These are phyloP conservation scores for Chaetodon auriga DNA, from an alignment of 2,113 vertebrate genomes.

Conservation along the genomic window DNA sequence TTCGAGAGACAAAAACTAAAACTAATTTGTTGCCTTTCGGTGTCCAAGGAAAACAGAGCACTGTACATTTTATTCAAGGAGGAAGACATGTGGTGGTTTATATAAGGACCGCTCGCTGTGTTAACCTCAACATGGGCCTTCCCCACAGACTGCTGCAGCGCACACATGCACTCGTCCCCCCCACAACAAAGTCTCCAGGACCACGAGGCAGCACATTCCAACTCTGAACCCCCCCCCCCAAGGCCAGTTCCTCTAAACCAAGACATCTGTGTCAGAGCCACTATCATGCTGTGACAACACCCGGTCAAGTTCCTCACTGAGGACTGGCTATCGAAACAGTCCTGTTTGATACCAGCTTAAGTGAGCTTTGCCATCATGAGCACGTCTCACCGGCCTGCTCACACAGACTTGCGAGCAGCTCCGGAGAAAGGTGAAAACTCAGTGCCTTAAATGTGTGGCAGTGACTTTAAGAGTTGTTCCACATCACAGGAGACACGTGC, in stretches of 20 bases:
- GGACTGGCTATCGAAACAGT: conserved; percentile 29
- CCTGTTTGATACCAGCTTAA: conserved; percentile 2
- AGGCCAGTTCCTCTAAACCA: conserved; percentile 45
- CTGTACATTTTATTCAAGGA: conserved; percentile 70
- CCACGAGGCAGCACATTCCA: conserved; percentile 69
- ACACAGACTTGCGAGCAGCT: not conserved
- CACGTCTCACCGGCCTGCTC: not conserved
- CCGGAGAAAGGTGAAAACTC: not conserved
- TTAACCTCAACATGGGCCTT: conserved; percentile 63
- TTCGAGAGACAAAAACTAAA: not conserved
- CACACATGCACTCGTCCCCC: conserved; percentile 40
- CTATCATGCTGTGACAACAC: conserved; percentile 54
- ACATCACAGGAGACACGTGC: conserved; percentile 1
- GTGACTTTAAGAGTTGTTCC: not conserved
- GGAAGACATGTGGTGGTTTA: conserved; percentile 76
- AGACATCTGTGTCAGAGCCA: conserved; percentile 71
- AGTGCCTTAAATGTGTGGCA: not conserved
- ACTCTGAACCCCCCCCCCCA: conserved; percentile 54
- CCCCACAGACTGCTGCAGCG: conserved; percentile 49
- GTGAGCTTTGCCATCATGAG: not conserved
- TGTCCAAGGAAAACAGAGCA: conserved; percentile 69
- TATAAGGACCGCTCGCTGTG: conserved; percentile 72
- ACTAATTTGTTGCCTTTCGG: conserved; percentile 41
- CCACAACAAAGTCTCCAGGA: conserved; percentile 54
- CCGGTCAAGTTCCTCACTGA: conserved; percentile 9